Evolutionary conservation across 2,113 vertebrate species (phyloP).

Genomic region (Callaeas wilsoni): DNA sequence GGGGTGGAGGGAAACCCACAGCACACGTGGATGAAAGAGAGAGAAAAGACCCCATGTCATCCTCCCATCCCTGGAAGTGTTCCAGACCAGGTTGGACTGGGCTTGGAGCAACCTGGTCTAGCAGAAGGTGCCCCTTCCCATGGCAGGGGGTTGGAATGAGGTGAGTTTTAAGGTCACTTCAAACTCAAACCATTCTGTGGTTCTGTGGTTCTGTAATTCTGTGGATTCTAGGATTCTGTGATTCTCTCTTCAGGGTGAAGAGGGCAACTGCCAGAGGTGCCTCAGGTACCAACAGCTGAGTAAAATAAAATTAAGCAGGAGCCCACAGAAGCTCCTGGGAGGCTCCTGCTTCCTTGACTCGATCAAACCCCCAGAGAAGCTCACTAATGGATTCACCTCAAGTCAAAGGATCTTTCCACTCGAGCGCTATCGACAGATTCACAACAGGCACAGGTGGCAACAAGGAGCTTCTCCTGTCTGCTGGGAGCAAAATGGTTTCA

Average conservation of each 20-base stretch:
- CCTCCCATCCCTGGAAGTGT: neutral
- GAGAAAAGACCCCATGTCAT: neutral
- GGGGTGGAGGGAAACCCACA: neutral
- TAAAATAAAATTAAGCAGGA: neutral
- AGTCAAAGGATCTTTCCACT: neutral
- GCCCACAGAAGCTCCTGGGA: neutral
- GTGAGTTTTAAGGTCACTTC: neutral
- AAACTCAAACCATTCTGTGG: neutral
- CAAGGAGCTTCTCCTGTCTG: neutral
- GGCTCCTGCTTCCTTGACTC: neutral
- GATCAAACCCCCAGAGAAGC: neutral
- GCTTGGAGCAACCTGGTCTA: neutral
- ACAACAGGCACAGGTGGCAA: neutral
- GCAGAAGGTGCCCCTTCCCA: neutral
- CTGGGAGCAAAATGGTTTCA: neutral
- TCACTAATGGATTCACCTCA: neutral
- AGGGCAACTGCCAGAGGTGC: neutral
- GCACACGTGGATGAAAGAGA: neutral
- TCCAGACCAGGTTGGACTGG: rapidly evolving
- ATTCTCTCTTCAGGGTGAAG: neutral
- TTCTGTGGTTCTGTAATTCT: neutral
- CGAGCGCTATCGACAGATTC: rapidly evolving
- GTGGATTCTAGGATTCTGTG: neutral
- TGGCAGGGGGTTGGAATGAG: neutral
- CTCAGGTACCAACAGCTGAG: neutral